Base-by-base conservation (phyloP, 1,140 invertebrate genomes). In the Bicyclus anynana region DNA sequence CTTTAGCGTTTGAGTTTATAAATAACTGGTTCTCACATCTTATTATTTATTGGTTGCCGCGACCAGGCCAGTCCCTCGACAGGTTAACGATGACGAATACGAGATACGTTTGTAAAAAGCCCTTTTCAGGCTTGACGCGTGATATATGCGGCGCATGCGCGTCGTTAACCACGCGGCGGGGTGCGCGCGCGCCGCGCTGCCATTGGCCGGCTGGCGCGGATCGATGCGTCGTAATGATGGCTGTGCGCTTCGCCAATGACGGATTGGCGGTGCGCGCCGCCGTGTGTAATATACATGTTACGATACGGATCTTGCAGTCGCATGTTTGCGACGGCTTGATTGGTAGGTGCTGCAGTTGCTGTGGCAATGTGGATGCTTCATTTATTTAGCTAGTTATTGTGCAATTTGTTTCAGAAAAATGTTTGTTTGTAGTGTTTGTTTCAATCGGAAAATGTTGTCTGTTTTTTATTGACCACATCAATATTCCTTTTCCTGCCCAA, bases 11-110 rank as follows among this genome's bases (percentile, higher is more conserved):
- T n/a, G n/a, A 7, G 29, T 53, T 53, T 58, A 59, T 60, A 55
- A 65, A 65, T 65, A 65, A 60, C 57, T 53, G 48, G 53, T 60
- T 59, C 44, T 54, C 67, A 47, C 53, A 42, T 54, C 17, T 53
- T 50, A 54, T 60, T 60, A 60, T 60, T 60, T 60, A 60, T 54
- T 60, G 58, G 58, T 37, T 21, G 58, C 44, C 58, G 33, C 23
- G 29, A n/a, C n/a, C n/a, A n/a, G 35, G 48, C 42, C 66, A 71
- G 65, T 70, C 67, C 69, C 72, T 69, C 65, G 72, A 63, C 65
- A 61, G 57, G 48, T 59, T 87, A 87, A 87, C 84, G 84, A 87
- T 87, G 84, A 87, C 81, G 84, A 84, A 87, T 84, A 82, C 71
- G 72, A 82, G 76, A 78, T 84, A 82, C 72, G 74, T 77, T 80